These are phyloP conservation scores for Drosophila sp. DNA, from an alignment of 1,140 invertebrate genomes.

Conservation along the genomic window DNA sequence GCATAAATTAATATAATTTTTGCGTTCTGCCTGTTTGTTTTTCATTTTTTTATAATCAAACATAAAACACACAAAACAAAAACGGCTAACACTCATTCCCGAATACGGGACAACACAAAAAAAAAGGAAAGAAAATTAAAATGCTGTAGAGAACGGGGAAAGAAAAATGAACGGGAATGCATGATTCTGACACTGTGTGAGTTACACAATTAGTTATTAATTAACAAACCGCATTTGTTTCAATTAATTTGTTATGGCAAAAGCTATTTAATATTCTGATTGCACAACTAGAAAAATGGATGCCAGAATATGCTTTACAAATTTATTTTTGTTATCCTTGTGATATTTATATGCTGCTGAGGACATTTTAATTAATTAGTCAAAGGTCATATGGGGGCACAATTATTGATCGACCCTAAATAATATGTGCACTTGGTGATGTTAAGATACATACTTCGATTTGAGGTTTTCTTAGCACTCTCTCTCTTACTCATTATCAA, in stretches of 20 bases:
- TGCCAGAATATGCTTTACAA: conserved; percentile 7
- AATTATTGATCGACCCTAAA: too few species aligned
- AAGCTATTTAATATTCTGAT: conserved; percentile 37
- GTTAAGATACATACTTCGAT: too few species aligned
- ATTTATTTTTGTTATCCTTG: conserved; percentile 14
- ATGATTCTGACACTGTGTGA: conserved; percentile 44
- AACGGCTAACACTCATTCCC: conserved; percentile 38
- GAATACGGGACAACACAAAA: neutral
- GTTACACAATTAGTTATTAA: conserved; percentile 62
- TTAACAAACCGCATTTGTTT: conserved; percentile 57
- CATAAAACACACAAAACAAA: neutral
- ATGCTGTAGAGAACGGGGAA: neutral
- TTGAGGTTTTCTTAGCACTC: too few species aligned
- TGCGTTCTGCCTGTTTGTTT: conserved; percentile 4
- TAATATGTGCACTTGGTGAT: too few species aligned
- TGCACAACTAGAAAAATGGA: conserved; percentile 7
- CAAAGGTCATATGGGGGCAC: neutral
- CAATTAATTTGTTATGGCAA: conserved; percentile 43
- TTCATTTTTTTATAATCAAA: neutral
- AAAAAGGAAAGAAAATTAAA: neutral
- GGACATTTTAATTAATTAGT: conserved; percentile 16
- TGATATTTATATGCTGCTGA: conserved; percentile 12
- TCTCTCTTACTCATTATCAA: too few species aligned
- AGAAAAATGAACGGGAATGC: conserved; percentile 13
- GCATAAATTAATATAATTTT: conserved; percentile 46